Evolutionary conservation across 92 coral and sea anemone species (phyloP), one percentile per base, ranked within the genome.

Genomic region (Zoanthus sansibaricus): DNA sequence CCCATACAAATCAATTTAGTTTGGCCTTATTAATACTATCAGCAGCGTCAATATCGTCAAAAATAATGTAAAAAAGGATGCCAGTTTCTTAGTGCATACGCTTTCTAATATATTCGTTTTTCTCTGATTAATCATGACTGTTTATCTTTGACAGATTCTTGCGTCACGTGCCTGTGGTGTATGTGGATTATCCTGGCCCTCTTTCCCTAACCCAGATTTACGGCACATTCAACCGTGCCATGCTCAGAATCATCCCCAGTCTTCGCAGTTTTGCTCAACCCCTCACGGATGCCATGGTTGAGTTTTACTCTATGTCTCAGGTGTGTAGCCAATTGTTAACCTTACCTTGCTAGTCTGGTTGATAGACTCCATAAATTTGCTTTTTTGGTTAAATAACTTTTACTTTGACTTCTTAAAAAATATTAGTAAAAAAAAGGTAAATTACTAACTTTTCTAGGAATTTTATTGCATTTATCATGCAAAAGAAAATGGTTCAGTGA

Each of bases 161-260:
- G 74, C 98, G 99, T 79, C 95, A 97, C 68, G 99, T 97, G 10
- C 98, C 99, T 6, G 97, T 97, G 20, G 94, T 97, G 75, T 94
- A 97, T 71, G 99, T 97, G 3, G 99, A 97, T 90, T 97, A 97
- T 69, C 99, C 99, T 20, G 99, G 99, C 51, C 94, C 98, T 16
- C 64, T 91, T n/a, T 97, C 99, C 52, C 92, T 97, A 21, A 93
- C 98, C 0, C 99, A 97, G 90, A 97, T 97, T 84, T 97, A 97
- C 72, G 99, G 99, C 83, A 97, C 99, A 49, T 97, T 97, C 91
- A 97, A 97, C 95, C 99, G 99, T 16, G 99, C 99, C 3, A 94
- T 97, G 99, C 84, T 97, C 33, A 87, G 99, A 67, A 94, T 97
- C 84, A 92, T 97, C 32, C 99, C 99, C n/a, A 86, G 96, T 58